Conservation (phyloP, 2,797 vertebrate species). For the Triplophysa yarkandensis region DNA sequence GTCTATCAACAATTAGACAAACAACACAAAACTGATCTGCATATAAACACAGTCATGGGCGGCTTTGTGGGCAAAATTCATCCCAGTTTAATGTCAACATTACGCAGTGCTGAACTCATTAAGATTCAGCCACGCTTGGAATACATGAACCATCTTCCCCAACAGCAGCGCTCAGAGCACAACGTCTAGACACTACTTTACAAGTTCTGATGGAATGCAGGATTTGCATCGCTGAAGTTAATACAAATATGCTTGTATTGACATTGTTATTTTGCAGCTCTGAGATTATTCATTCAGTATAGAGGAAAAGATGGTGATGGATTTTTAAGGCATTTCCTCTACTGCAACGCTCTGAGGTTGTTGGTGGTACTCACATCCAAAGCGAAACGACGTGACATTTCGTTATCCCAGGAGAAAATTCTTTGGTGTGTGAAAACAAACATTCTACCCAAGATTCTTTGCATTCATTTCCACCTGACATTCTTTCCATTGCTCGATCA, state of each 20-base stretch:
- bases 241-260: conserved; percentile 25
- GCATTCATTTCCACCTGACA: conserved; percentile 36
- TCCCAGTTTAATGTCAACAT: conserved; percentile 4
- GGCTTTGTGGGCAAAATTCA: not conserved
- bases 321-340: conserved; percentile 27
- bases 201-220: conserved; percentile 30
- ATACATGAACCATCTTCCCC: conserved; percentile 20
- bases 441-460: conserved; percentile 16
- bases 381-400: conserved; percentile 16
- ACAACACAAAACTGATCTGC: not conserved
- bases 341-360: conserved; percentile 13
- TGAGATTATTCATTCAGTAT: conserved; percentile 36
- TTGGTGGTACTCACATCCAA: conserved; percentile 12
- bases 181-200: conserved; percentile 36
- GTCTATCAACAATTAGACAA: not conserved
- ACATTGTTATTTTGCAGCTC: conserved; percentile 40
- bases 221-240: conserved; percentile 22
- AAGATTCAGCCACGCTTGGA: conserved; percentile 13
- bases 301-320: conserved; percentile 10
- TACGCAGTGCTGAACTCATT: conserved; percentile 20
- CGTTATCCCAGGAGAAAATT: conserved; percentile 5
- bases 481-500: conserved; percentile 44
- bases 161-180: conserved; percentile 31
- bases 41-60: not conserved
- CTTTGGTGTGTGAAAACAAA: conserved; percentile 26